Evolutionary conservation across 2,113 vertebrate genomes (phyloP), one percentile per base, ranked within the genome.

Genomic region (Cyprichromis sp.): DNA sequence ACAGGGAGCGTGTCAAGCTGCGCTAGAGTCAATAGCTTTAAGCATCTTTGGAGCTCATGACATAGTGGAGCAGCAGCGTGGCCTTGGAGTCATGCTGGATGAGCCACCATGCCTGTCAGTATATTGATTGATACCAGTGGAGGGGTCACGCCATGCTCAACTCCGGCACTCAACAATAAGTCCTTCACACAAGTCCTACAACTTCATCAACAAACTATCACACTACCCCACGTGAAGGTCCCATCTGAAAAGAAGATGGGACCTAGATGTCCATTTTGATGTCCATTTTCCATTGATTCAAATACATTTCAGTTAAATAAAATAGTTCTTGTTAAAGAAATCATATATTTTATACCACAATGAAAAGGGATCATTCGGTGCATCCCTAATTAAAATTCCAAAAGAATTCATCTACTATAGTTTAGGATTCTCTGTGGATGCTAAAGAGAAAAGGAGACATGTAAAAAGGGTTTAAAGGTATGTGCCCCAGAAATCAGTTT

Each of bases 1-100:
- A 9, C 40, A 10, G 38, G n/a, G 50, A 78, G 34, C 59, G 59
- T 21, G 14, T 71, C 90, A 91, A 87, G 82, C 52, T 47, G 53
- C 55, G 9, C 82, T 89, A 45, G 8, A 57, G 53, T 53, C 66
- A 93, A 92, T 86, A 92, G 71, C 89, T 91, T 87, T 7, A 86
- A 83, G 90, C 91, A 88, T 93, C 91, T 90, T 87, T 93, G 40
- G 40, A 63, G 91, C 90, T 93, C 57, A 92, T 93, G 95, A 95
- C 91, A 93, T 86, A 92, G 84, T 88, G 45, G 84, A 92, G 88
- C 88, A 90, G 91, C 73, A 92, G 87, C 29, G 85, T 92, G 93
- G 94, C 95, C 95, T 96, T 95, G 94, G 71, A 95, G 90, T 93
- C 86, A 93, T 91, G 87, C 86, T 88, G 88, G 66, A 92, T 91